Conservation (phyloP, 2,113 vertebrate genomes). For the Callocephalon fimbriatum region DNA sequence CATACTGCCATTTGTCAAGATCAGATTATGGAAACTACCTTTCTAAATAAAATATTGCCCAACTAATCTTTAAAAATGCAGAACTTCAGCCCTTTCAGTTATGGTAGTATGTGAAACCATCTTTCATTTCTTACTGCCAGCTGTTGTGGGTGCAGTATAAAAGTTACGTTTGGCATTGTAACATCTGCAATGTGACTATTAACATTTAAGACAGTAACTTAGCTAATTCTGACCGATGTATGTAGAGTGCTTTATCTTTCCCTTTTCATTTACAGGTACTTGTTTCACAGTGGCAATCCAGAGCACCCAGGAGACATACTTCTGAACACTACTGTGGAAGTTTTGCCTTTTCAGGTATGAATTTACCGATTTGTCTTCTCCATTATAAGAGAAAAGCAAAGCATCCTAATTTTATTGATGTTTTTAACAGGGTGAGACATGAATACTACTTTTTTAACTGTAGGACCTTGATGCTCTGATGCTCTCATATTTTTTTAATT, state of each 20-base stretch:
- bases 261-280: conserved; percentile 82
- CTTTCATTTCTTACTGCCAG: background rate
- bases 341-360: conserved; percentile 90
- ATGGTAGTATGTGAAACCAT: background rate
- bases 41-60: background rate
- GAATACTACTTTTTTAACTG: background rate
- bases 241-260: background rate
- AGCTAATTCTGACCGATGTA: background rate
- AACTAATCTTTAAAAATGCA: background rate
- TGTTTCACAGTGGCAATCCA: conserved; percentile 96
- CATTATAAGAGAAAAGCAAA: background rate
- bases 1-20: background rate
- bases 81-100: background rate
- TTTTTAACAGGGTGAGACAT: background rate
- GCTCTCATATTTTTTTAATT: background rate
- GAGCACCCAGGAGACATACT: conserved; percentile 96
- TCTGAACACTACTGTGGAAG: conserved; percentile 93
- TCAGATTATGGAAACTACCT: background rate
- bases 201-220: background rate
- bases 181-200: background rate
- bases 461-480: background rate
- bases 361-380: background rate
- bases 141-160: background rate
- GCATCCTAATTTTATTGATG: background rate
- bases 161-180: background rate